Percentiles rank a stretch among this genome's conserved stretches.
phyloP scores from a whole-genome alignment of 2,113 vertebrate species.

The Montifringilla adamsi region DNA sequence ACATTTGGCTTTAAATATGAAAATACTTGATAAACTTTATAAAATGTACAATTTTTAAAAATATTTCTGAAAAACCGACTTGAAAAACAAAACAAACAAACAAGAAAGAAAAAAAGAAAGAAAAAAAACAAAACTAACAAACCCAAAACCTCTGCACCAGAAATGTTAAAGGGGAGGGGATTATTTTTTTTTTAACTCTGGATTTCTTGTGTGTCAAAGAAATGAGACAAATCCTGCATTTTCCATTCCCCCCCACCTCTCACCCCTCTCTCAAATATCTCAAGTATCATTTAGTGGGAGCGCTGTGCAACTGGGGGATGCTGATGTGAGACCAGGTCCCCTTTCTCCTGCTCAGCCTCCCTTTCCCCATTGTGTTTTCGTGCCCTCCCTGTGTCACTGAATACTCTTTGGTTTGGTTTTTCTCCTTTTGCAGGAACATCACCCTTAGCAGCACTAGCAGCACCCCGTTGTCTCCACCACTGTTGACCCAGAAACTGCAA shows the following conservation, averaged over 20 bases:
- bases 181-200: not conserved
- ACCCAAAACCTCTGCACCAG: slow-evolving; percentile 74
- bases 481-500: not conserved
- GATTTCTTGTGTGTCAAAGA: slow-evolving; percentile 54
- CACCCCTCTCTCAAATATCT: slow-evolving; percentile 4
- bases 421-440: slow-evolving; percentile 49
- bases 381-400: slow-evolving; percentile 51
- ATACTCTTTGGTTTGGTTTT: slow-evolving; percentile 81
- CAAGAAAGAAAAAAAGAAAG: not conserved
- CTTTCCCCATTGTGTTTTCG: not conserved
- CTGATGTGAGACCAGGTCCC: not conserved
- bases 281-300: slow-evolving; percentile 55
- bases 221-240: slow-evolving; percentile 49
- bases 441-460: slow-evolving; percentile 68
- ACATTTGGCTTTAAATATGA: slow-evolving; percentile 89
- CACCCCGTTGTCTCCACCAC: not conserved
- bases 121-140: not conserved
- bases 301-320: not conserved
- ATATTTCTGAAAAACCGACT: slow-evolving; percentile 79
- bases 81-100: slow-evolving; percentile 46
- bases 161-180: slow-evolving; percentile 39
- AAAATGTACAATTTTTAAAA: slow-evolving; percentile 85
- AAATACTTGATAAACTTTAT: slow-evolving; percentile 86
- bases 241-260: not conserved
- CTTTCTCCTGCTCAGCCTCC: not conserved